These are phyloP conservation scores for Synanthedon andrenaeformis DNA, from an alignment of 2,888 invertebrate genomes.

Conservation along the genomic window DNA sequence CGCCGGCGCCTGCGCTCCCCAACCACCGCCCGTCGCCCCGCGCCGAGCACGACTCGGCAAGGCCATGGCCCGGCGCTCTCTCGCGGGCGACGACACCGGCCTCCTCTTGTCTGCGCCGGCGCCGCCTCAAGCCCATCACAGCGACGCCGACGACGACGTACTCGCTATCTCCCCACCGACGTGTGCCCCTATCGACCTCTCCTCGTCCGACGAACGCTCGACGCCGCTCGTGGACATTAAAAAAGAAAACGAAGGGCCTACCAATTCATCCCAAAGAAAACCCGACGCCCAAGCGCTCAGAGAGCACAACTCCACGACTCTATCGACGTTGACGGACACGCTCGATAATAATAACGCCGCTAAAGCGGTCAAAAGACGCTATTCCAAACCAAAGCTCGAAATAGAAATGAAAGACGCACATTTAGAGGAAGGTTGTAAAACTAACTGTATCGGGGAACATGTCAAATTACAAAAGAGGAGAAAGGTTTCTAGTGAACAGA, in stretches of 20 bases:
- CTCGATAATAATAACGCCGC: slow-evolving; percentile 21
- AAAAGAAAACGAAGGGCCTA: slow-evolving; percentile 61
- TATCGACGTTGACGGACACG: slow-evolving; percentile 27
- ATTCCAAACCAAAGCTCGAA: slow-evolving; percentile 58
- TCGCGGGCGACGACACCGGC: slow-evolving; percentile 66
- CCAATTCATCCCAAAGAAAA: slow-evolving; percentile 42
- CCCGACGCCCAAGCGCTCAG: slow-evolving; percentile 54
- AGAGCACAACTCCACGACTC: slow-evolving; percentile 44
- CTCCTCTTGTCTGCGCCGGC: slow-evolving; percentile 47
- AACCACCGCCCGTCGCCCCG: slow-evolving; percentile 61
- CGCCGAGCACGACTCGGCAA: slow-evolving; percentile 67
- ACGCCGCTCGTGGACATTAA: slow-evolving; percentile 58
- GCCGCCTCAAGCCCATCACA: slow-evolving; percentile 38
- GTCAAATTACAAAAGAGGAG: slow-evolving; percentile 66
- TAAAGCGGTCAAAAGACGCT: slow-evolving; percentile 52
- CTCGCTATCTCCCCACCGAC: slow-evolving; percentile 59
- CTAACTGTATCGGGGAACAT: slow-evolving; percentile 65
- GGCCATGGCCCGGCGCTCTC: slow-evolving; percentile 75
- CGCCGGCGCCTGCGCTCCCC: slow-evolving; percentile 74
- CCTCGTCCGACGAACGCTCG: slow-evolving; percentile 59
- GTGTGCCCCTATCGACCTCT: slow-evolving; percentile 58
- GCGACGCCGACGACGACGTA: slow-evolving; percentile 65
- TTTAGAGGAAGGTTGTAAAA: slow-evolving; percentile 53
- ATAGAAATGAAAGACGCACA: slow-evolving; percentile 63
- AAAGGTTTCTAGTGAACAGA: slow-evolving; percentile 59